These are phyloP conservation scores for Papilio protenor DNA, from an alignment of 2,888 invertebrate species.

Conservation along the genomic window DNA sequence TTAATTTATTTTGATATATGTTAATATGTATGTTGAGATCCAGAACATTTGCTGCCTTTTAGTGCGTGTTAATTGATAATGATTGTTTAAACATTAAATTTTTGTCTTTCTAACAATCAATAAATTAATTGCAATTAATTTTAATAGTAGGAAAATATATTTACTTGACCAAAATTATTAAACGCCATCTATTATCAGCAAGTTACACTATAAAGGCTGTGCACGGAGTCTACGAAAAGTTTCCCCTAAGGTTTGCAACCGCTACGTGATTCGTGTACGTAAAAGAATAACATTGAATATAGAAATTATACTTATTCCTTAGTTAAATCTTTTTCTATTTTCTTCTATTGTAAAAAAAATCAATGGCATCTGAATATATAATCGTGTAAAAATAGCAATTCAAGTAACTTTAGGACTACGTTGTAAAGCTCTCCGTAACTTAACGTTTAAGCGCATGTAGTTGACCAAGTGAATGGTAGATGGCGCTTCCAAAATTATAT, in stretches of 20 bases:
- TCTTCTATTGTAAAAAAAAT: background rate
- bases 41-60: background rate
- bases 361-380: background rate
- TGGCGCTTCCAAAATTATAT: constrained; percentile 20
- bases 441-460: constrained; percentile 22
- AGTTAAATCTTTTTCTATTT: background rate
- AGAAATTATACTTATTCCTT: background rate
- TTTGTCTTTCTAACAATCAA: background rate
- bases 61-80: background rate
- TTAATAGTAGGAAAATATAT: background rate
- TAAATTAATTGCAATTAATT: background rate
- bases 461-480: constrained; percentile 5
- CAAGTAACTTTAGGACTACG: background rate
- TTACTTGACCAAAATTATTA: background rate
- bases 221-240: constrained; percentile 4
- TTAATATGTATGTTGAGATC: background rate
- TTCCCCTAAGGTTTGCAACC: background rate
- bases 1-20: background rate
- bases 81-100: too few species aligned
- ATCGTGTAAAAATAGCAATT: background rate
- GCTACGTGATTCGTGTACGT: background rate
- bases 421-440: background rate
- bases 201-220: constrained; percentile 1
- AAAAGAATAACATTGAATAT: background rate
- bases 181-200: background rate